Evolutionary conservation across 2,888 invertebrate genomes (phyloP), one percentile per base, ranked within the genome.

Genomic region (Acleris laterana): DNA sequence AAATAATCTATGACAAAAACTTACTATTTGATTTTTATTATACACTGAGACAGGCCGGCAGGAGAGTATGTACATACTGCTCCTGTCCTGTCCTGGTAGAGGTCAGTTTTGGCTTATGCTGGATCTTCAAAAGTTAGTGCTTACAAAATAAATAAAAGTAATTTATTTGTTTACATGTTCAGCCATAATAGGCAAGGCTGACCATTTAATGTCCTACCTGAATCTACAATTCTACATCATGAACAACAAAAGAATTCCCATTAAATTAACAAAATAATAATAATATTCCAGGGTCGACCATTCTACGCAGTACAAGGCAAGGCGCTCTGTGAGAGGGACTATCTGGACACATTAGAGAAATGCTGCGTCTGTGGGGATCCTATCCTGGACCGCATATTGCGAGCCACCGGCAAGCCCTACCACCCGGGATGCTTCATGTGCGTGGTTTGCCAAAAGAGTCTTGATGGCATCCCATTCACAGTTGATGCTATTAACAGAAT

Each of bases 381-480:
- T 2, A 99, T 99, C 77, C 94, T 98, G 71, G 99, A 99, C 81
- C 94, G 99, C 74, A 98, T 99, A 81, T 91, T 99, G 53, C 93
- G 99, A 73, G 99, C 99, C 0, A 99, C 99, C 0, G 99, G 99
- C 32, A 98, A 99, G 87, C 98, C 99, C 0, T 99, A 99, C 90
- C 99, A 99, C 91, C 99, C 99, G 0, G 95, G 96, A 68, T 99
- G 99, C 88, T 99, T 99, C 86, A 97, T 96, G 2, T 99, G 99
- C 87, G 97, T 98, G 2, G 97, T 98, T 2, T 99, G 99, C 85
- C 96, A 97, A 51, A 98, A 98, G 85, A 97, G 97, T 79, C 94
- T 99, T 28, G 99, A 99, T 87, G 99, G 99, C 0, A 97, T 99
- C 80, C 99, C 99, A 0, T 99, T 99, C 83, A 99, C 99, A 1